Evolutionary conservation across 2,113 vertebrate species (phyloP), one percentile per base, ranked within the genome.

Genomic region (Hypocryptadius cinnamomeus): DNA sequence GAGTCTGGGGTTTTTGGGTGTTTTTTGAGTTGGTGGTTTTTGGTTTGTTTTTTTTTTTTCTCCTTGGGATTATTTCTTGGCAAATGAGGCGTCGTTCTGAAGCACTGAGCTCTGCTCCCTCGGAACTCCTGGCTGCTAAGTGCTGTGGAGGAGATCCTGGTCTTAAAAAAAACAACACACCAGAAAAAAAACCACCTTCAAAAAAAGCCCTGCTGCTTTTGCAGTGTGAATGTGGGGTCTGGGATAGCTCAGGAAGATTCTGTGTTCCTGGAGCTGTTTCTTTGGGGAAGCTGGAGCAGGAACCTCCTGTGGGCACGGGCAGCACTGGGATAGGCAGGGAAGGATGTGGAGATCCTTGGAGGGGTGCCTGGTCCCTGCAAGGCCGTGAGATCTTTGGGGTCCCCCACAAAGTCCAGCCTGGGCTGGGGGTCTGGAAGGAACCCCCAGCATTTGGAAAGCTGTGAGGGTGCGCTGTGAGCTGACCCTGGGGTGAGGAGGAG

Each of bases 1-100:
- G 78, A 82, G 91, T 50, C 84, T 81, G 81, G 60, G 27, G 6
- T 13, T 93, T 93, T 82, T 85, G 69, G 73, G 78, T 83, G 60
- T 47, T 66, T 71, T 51, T 72, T 78, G 39, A 77, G 53, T 22
- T 50, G 71, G 37, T 59, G 20, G 11, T 40, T 40, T 40, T 63
- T 40, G 15, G 10, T 35, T 4, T 21, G 19, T 21, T 9, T 40
- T 37, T 51, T 71, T n/a, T 47, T 18, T 51, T 37, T 5, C 72
- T 95, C 23, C 39, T 72, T 53, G 59, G 81, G 92, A 94, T 96
- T 92, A 82, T 96, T 96, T 93, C 91, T 91, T 96, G 95, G 95
- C 95, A 94, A 79, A 70, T 4, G 25, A 96, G 66, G 91, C 27
- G 39, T 79, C 15, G 1, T 87, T 89, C 69, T 76, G 22, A 91